Base-by-base conservation (phyloP, 2,888 invertebrate species). In the Drosophila neotestacea region DNA sequence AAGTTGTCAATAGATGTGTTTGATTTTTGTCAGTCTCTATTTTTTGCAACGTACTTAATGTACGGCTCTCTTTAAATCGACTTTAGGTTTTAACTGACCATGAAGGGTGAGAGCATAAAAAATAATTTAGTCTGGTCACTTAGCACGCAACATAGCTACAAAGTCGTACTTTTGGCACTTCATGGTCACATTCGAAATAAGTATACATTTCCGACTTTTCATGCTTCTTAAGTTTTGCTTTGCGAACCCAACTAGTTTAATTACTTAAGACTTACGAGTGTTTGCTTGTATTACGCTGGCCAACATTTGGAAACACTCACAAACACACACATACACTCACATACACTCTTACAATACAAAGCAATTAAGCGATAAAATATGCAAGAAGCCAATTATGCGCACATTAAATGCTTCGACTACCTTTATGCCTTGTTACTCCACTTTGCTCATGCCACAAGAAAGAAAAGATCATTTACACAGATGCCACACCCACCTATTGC, bases 341-440 rank as follows among this genome's bases (percentile, higher is more conserved):
- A 54, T 11, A 42, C 13, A 38, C 9, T 22, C 4, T 22, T 16
- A 44, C 11, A 54, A 48, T 69, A 44, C 27, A 36, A 32, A 48
- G 48, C 75, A 63, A 64, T 70, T 76, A 70, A 70, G 71, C 59
- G 77, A 63, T 73, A 52, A 76, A 73, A 64, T 73, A 73, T 76
- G 63, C 63, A 62, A 63, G 59, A 54, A 56, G 59, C 52, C 64
- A 67, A 79, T 87, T 87, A 85, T 87, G 82, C 75, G 82, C 71
- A 73, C 76, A 87, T 81, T 77, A 85, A 87, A 77, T 82, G 70
- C 79, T 79, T 81, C 55, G 59, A 16, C 70, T 62, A 58, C 36
- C 42, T 58, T 64, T 65, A 46, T 10, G 28, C 13, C 36, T 13
- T 51, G 36, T 30, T 32, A 28, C 11, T 55, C 32, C 16, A 7